Evolutionary conservation across 2,113 vertebrate species (phyloP), one percentile per base, ranked within the genome.

Genomic region (Tachuris rubrigastra): DNA sequence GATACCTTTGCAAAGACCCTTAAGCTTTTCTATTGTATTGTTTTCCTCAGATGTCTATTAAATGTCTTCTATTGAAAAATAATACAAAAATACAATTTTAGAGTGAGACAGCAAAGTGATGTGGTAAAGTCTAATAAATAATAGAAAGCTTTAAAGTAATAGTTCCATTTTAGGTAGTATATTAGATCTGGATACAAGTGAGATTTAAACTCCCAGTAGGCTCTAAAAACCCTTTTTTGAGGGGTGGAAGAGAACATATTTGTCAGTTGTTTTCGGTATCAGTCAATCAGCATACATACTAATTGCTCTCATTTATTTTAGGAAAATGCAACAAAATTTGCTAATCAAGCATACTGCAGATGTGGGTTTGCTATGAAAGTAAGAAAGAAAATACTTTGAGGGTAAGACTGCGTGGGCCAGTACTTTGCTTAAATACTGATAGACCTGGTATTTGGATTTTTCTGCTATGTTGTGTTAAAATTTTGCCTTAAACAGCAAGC

Each of bases 11-110:
- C 93, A 91, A 96, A 75, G 73, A 96, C 91, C 67, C 52, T 89
- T 76, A 71, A 90, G 85, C 65, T 97, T 97, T 97, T 96, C 19
- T 94, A 87, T 92, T 95, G 65, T 96, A 92, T 80, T 92, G 85
- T 96, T 97, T 97, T 96, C 93, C 69, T 98, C 89, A 93, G 89
- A 96, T 96, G 84, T 96, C 93, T 96, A 77, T 96, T 93, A 97
- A 97, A 91, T 98, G 88, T 96, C 71, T 96, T 88, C 62, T 96
- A 42, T 92, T 83, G 94, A 96, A 97, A 95, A 96, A 69, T 85
- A 95, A 82, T 89, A 82, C 56, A 80, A 89, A 91, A 90, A 87
- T 87, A 76, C 66, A 86, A 52, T 95, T 95, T 79, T 95, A 91
- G 85, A 69, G 69, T 78, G 76, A 72, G 85, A 85, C 94, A 72